Evolutionary conservation across 2,888 invertebrate species (phyloP).

Genomic region (Xylota segnis): DNA sequence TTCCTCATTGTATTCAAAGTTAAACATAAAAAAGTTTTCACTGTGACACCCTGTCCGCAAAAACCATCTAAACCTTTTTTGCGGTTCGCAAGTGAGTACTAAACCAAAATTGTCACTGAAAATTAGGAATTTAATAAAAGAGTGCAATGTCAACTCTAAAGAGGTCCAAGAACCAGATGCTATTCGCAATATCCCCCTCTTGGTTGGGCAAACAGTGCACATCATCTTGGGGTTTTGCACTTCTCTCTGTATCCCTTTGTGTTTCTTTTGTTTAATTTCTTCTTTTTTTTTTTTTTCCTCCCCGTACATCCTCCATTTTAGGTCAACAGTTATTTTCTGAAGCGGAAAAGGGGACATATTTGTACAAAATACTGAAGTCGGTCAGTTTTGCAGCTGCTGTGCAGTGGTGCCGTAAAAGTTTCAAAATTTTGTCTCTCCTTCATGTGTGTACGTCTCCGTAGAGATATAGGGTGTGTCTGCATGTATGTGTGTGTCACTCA

Average conservation of each 20-base stretch:
- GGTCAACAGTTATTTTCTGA: constrained; percentile 63
- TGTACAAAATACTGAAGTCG: constrained; percentile 51
- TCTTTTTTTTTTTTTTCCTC: background rate
- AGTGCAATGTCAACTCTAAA: constrained; percentile 42
- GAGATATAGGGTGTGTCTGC: constrained; percentile 52
- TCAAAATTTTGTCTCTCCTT: constrained; percentile 43
- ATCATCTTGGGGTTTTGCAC: constrained; percentile 52
- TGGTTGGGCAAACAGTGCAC: constrained; percentile 17
- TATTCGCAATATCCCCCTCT: constrained; percentile 10
- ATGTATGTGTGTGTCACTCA: constrained; percentile 52
- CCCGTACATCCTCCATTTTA: constrained; percentile 12
- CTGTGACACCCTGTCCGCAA: constrained; percentile 23
- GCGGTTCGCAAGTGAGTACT: constrained; percentile 31
- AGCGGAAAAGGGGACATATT: constrained; percentile 63
- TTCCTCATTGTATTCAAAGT: too few relatives aligned
- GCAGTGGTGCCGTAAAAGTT: constrained; percentile 57
- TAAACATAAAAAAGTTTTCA: too few relatives aligned
- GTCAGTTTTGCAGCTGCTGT: constrained; percentile 63
- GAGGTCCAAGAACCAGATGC: constrained; percentile 27
- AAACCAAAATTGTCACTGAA: constrained; percentile 57
- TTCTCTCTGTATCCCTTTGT: constrained; percentile 28
- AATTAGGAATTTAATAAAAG: constrained; percentile 67
- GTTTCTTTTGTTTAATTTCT: background rate
- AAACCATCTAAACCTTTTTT: constrained; percentile 5
- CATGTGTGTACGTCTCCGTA: background rate